Evolutionary conservation across 2,113 vertebrate genomes (phyloP).

Genomic region (Carassius gibelio): DNA sequence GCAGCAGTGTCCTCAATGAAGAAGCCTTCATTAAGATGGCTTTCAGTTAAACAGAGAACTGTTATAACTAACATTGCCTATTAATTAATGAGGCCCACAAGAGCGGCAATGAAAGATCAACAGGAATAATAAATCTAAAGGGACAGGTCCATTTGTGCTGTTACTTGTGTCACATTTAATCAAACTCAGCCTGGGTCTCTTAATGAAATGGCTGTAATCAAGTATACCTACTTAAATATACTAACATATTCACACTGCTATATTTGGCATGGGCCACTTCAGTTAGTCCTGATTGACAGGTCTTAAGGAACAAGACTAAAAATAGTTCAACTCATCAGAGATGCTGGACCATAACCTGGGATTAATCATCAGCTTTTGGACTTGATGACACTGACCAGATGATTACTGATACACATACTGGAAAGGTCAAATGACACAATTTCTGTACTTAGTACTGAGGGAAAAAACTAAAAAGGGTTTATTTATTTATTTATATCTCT

Average conservation of each 20-base stretch:
- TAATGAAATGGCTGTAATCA: not conserved
- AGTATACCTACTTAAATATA: not conserved
- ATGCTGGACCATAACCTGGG: not conserved
- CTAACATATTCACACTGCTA: slow-evolving; percentile 5
- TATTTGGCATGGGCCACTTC: not conserved
- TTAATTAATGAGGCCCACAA: not conserved
- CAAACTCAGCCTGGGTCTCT: not conserved
- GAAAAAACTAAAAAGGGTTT: not conserved
- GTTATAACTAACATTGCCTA: not conserved
- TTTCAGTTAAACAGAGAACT: not conserved
- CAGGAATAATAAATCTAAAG: not conserved
- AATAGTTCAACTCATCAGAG: not conserved
- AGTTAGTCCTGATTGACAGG: not conserved
- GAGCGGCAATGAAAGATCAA: no score
- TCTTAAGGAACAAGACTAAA: slow-evolving; percentile 20
- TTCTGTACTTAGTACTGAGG: not conserved
- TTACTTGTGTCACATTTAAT: not conserved
- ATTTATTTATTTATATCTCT: not conserved
- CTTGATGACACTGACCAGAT: not conserved
- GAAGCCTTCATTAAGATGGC: not conserved
- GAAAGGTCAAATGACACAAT: not conserved
- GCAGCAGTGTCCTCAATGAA: not conserved
- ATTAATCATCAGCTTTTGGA: not conserved
- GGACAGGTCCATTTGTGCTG: not conserved
- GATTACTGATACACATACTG: not conserved